These are phyloP conservation scores for Athene noctua DNA, from an alignment of 2,113 vertebrate species.

Conservation along the genomic window DNA sequence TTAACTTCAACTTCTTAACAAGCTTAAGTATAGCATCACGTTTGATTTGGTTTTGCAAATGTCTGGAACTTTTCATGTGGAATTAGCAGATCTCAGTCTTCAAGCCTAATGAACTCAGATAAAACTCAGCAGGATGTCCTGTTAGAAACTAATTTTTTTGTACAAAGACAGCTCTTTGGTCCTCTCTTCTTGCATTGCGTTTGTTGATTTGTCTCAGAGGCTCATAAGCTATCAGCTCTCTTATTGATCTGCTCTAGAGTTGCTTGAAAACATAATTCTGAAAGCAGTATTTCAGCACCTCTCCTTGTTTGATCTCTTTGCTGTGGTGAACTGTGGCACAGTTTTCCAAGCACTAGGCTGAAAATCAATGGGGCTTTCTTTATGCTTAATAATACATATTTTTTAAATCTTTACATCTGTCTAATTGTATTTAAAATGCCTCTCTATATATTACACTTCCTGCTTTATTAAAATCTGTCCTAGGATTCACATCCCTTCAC, in stretches of 20 bases:
- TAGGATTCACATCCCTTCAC: neutral
- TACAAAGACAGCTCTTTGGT: slow-evolving; percentile 16
- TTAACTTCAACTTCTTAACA: slow-evolving; percentile 29
- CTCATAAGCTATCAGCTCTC: slow-evolving; percentile 8
- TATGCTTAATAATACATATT: neutral
- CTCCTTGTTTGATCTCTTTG: slow-evolving; percentile 1
- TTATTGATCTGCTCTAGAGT: slow-evolving; percentile 40
- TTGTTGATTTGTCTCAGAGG: slow-evolving; percentile 54
- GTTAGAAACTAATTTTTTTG: slow-evolving; percentile 44
- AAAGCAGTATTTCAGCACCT: slow-evolving; percentile 25
- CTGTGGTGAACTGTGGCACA: neutral
- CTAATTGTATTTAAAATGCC: slow-evolving; percentile 18
- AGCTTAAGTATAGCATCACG: neutral
- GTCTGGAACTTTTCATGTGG: slow-evolving; percentile 50
- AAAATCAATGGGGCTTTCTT: neutral
- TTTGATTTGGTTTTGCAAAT: slow-evolving; percentile 9
- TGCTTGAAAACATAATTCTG: slow-evolving; percentile 46
- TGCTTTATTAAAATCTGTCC: slow-evolving; percentile 42
- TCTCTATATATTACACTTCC: neutral
- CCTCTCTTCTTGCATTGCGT: neutral
- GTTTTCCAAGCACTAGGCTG: slow-evolving; percentile 18
- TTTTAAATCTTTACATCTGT: neutral
- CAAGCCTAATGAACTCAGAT: slow-evolving; percentile 44
- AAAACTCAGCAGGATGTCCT: slow-evolving; percentile 47
- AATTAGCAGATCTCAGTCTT: slow-evolving; percentile 53